Evolutionary conservation across 2,113 vertebrate genomes (phyloP), one percentile per base, ranked within the genome.

Genomic region (Menidia beryllina): DNA sequence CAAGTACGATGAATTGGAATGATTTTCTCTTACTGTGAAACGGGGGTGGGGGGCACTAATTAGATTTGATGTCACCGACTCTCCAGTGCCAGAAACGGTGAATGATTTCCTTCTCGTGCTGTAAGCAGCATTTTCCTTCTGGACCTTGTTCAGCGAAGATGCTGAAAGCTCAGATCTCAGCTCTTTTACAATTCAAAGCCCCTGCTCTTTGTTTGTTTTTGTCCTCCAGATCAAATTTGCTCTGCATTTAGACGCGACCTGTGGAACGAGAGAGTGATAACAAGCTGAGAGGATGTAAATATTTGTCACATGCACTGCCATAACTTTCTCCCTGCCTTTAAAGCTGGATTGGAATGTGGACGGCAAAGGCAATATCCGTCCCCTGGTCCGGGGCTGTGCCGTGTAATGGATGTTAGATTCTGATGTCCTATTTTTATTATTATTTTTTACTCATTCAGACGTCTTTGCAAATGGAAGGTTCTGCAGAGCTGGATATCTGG

Each of bases 151-250:
- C 30, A 57, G 24, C 1, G 43, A 41, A 24, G 7, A 4, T 23
- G 11, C 30, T 49, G 62, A 70, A 68, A 70, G 26, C 24, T 36
- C 41, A 67, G 48, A 67, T 41, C 7, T 41, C 39, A 15, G 39
- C 39, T 41, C 14, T 47, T 64, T 48, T 36, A 49, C 55, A 59
- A 65, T 57, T 27, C 0, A n/a, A 65, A 38, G 13, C 19, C 66
- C 59, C 21, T 41, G 9, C 27, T 5, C 0, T 54, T 41, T 21
- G 55, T 27, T 47, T 73, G 19, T 19, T 25, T 8, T 38, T 73
- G 21, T 19, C 25, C 24, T 45, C 39, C 65, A 78, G 62, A 79
- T 70, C 66, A 61, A 14, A 64, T 75, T 52, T 56, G 73, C 56
- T 72, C 43, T 12, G 5, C 59, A 47, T 25, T 25, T 75, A 68